Evolutionary conservation across 1,140 invertebrate species (phyloP).

Genomic region (Subanguina moxae): DNA sequence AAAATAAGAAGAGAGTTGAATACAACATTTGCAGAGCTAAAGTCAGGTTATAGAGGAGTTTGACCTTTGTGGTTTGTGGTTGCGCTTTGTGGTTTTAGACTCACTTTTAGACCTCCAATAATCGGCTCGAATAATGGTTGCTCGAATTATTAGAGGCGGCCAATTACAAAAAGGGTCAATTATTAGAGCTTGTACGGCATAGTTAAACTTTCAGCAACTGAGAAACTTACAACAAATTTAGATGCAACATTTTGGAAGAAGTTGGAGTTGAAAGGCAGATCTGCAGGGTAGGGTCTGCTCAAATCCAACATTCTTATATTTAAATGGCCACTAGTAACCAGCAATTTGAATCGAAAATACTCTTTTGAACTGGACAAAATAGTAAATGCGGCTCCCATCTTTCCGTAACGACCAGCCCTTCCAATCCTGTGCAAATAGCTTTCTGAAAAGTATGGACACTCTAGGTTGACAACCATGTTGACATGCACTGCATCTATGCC

Average conservation of each 20-base stretch:
- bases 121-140: too few relatives aligned
- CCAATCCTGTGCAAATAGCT: conserved; percentile 94
- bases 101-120: too few relatives aligned
- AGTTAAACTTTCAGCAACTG: too few relatives aligned
- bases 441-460: conserved; percentile 74
- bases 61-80: too few relatives aligned
- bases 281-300: conserved; percentile 4
- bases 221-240: too few relatives aligned
- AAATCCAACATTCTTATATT: conserved; percentile 28
- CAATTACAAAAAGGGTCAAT: too few relatives aligned
- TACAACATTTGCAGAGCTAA: conserved; percentile 13
- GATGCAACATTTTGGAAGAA: conserved; percentile 19
- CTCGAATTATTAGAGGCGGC: too few relatives aligned
- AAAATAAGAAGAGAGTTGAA: too few relatives aligned
- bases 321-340: conserved; percentile 21
- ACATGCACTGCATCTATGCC: conserved; percentile 87
- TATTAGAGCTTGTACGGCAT: too few relatives aligned
- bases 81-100: too few relatives aligned
- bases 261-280: conserved; percentile 19
- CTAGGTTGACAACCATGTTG: conserved; percentile 87
- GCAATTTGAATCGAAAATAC: conserved; percentile 11
- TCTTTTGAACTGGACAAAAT: conserved; percentile 28
- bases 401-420: conserved; percentile 76
- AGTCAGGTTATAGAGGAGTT: too few relatives aligned
- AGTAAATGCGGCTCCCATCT: conserved; percentile 31